phyloP scores from a whole-genome alignment of 2,888 invertebrate genomes.

The Piscicola geometra region DNA sequence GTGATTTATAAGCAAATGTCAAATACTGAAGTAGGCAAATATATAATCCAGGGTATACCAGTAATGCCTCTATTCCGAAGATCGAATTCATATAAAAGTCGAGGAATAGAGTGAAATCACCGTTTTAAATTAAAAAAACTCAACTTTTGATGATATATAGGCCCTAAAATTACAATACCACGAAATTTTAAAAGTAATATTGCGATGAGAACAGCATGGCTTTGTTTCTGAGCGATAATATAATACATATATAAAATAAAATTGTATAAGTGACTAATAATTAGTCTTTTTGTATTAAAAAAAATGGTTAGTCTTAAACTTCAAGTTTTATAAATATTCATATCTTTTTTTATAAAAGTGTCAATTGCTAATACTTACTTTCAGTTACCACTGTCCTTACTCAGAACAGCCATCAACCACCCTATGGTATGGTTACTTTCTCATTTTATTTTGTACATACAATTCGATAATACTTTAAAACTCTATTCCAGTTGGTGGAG shows the following conservation, averaged over 20 bases:
- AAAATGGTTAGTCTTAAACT: too few species aligned
- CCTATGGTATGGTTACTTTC: constrained; percentile 74
- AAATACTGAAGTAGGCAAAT: neutral
- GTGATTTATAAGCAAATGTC: too few species aligned
- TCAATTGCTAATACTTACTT: constrained; percentile 52
- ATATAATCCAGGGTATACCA: constrained; percentile 9
- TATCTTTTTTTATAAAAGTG: too few species aligned
- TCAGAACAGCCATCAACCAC: constrained; percentile 94
- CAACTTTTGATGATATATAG: neutral
- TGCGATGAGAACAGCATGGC: constrained; percentile 29
- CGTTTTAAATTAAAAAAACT: constrained; percentile 4
- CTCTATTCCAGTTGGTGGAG: constrained; percentile 76
- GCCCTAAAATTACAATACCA: constrained; percentile 2
- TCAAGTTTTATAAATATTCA: too few species aligned
- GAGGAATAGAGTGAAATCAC: constrained; percentile 14
- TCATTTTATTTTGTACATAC: too few species aligned
- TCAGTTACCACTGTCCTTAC: constrained; percentile 82
- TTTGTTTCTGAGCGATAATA: neutral
- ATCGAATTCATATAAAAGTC: constrained; percentile 32
- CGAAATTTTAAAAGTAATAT: constrained; percentile 19
- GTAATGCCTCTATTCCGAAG: constrained; percentile 17
- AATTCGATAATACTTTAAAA: too few species aligned
- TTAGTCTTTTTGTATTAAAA: too few species aligned
- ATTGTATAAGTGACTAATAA: too few species aligned
- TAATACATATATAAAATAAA: too few species aligned